A percentile compares a stretch with the other conserved stretches of the same genome.
Evolutionary conservation across 2,113 vertebrate genomes (phyloP).

Genomic region (Pollachius pollachius): DNA sequence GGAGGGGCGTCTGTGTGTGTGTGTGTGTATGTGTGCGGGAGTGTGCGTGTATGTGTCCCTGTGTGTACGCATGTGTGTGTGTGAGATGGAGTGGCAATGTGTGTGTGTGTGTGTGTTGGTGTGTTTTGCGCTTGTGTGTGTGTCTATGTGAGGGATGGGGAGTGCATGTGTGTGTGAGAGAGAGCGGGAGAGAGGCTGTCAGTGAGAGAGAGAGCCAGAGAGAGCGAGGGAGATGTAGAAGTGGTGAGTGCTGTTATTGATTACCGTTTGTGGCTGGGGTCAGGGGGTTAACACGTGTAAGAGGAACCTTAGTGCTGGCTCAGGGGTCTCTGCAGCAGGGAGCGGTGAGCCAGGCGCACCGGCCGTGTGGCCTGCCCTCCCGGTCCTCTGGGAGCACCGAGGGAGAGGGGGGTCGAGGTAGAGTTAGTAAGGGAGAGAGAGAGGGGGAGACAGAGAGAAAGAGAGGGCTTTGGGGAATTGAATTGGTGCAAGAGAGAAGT

Average conservation of each 20-base stretch:
- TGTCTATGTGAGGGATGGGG: conserved; percentile 25
- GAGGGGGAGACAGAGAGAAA: conserved; percentile 18
- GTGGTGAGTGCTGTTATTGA: conserved; percentile 40
- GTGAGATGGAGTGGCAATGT: conserved; percentile 4
- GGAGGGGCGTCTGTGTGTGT: no score
- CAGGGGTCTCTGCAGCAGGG: conserved; percentile 11
- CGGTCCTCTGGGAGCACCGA: no score
- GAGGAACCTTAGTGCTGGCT: conserved; percentile 43
- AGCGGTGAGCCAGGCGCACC: conserved; percentile 34
- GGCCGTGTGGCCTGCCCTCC: background rate
- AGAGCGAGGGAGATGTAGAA: conserved; percentile 13
- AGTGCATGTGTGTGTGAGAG: conserved; percentile 25
- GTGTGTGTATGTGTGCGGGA: no score
- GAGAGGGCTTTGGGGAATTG: no score
- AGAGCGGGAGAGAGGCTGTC: background rate
- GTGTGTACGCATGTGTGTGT: conserved; percentile 13
- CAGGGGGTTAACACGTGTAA: conserved; percentile 55
- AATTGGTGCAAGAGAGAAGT: no score
- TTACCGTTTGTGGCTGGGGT: conserved; percentile 47
- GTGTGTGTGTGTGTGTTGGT: conserved; percentile 33
- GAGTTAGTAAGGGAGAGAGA: conserved; percentile 19
- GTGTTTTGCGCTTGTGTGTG: conserved; percentile 25
- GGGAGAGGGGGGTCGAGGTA: conserved; percentile 15
- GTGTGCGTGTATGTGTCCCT: no score
- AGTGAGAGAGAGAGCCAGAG: background rate